Base-by-base conservation (phyloP, 2,113 vertebrate genomes). In the Mola mola region DNA sequence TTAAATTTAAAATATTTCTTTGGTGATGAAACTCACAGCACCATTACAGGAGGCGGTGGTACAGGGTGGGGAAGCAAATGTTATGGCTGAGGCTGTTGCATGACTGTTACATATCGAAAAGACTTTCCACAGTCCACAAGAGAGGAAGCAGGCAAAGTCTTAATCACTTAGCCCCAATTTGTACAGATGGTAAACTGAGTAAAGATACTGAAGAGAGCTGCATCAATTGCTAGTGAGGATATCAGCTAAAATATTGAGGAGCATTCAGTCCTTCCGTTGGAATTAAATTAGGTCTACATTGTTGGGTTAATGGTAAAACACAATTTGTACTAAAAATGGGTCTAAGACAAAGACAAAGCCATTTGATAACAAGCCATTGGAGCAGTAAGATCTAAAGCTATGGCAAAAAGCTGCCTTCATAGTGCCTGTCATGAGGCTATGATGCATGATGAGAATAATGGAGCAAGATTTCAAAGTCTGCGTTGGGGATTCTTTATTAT, bases 51-150 rank as follows among this genome's bases (percentile, higher is more conserved):
- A 46, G 57, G 24, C 44, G 42, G 50, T 13, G 22, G 44, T 49
- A 74, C 42, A 68, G 61, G 58, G n/a, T 61, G 57, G 22, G 7
- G 65, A 88, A 86, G 78, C 77, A 80, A 84, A 81, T 79, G 36
- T 17, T 34, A 56, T 13, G 21, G 19, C 20, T 48, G 42, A 11
- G 43, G 38, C 70, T 82, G 75, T 75, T 71, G 36, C 64, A 52
- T 42, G 38, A 21, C 50, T 37, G 66, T 47, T 57, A 12, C 22
- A 62, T 41, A 69, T 67, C 33, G 43, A 55, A 21, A 57, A 53
- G 72, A 58, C 44, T 60, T 75, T 38, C 75, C 59, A 22, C 57
- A 52, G 40, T 57, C 28, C 57, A 64, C 44, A 67, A 24, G 29
- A 47, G 24, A 34, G 42, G 34, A 31, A 42, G 29, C 22, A 38